These are phyloP conservation scores for Gadopsis bispinosus DNA, from an alignment of 2,797 vertebrate species.

Conservation along the genomic window DNA sequence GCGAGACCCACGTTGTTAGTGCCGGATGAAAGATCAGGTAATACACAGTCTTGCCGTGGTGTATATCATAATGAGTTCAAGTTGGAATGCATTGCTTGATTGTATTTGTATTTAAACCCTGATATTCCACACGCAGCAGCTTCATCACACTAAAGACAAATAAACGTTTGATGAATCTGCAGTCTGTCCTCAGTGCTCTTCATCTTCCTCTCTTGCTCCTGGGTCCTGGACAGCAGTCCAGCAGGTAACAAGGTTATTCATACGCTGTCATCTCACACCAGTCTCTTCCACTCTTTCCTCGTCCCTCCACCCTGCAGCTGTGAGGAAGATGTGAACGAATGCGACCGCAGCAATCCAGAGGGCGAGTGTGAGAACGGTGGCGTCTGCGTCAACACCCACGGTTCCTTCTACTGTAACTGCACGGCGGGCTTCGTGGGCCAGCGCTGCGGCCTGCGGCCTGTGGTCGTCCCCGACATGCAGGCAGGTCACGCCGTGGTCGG, in stretches of 20 bases:
- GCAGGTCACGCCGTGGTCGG: conserved; percentile 94
- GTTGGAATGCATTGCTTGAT: too few relatives aligned
- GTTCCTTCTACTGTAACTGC: conserved; percentile 97
- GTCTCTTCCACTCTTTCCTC: not conserved
- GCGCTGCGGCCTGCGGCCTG: conserved; percentile 90
- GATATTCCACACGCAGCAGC: not conserved
- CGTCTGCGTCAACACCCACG: conserved; percentile 92
- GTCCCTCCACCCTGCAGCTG: conserved; percentile 83
- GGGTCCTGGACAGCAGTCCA: not conserved
- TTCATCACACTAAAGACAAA: not conserved
- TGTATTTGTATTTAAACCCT: too few relatives aligned
- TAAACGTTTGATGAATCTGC: not conserved
- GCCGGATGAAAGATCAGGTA: too few relatives aligned
- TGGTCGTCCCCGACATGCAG: conserved; percentile 97
- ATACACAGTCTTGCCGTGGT: too few relatives aligned
- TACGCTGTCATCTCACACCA: conserved; percentile 3
- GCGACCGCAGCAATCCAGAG: conserved; percentile 84
- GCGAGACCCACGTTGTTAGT: too few relatives aligned
- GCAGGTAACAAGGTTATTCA: conserved; percentile 1
- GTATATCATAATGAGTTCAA: too few relatives aligned
- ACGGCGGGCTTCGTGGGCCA: conserved; percentile 92
- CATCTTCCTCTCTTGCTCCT: not conserved
- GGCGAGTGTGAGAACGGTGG: conserved; percentile 96
- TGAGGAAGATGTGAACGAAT: conserved; percentile 95
- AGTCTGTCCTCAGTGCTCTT: not conserved